These are phyloP conservation scores for Strix uralensis DNA, from an alignment of 2,113 vertebrate genomes.

Conservation along the genomic window DNA sequence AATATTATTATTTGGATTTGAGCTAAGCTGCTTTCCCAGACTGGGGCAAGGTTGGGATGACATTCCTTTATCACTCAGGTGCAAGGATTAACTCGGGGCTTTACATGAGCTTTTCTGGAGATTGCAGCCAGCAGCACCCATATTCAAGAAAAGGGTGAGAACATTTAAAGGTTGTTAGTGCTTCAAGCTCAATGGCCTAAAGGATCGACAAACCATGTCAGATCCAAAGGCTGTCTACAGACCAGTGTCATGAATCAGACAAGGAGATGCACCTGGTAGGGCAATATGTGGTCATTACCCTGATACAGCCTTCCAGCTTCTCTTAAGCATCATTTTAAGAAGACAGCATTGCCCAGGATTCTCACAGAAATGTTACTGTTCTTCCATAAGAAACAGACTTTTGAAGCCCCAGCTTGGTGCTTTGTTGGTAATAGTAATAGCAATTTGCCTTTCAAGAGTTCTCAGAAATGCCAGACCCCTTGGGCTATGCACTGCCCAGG, in stretches of 20 bases:
- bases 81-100: neutral
- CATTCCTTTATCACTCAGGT: neutral
- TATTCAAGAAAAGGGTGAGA: neutral
- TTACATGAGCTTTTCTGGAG: neutral
- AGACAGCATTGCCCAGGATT: neutral
- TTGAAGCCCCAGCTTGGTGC: neutral
- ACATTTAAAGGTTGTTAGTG: neutral
- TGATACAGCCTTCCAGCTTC: neutral
- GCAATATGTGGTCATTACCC: neutral
- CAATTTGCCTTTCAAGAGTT: neutral
- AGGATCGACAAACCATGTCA: neutral
- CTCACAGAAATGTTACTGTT: neutral
- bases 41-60: neutral
- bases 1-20: constrained; percentile 19
- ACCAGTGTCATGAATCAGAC: neutral
- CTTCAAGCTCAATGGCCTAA: neutral
- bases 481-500: neutral
- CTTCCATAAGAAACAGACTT: neutral
- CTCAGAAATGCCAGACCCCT: neutral
- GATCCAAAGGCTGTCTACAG: neutral
- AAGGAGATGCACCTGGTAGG: neutral
- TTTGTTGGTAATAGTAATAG: neutral
- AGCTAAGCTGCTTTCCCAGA: neutral
- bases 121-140: neutral
- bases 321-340: neutral